These are phyloP conservation scores for Drosophila mercatorum DNA, from an alignment of 2,888 invertebrate genomes.

Conservation along the genomic window DNA sequence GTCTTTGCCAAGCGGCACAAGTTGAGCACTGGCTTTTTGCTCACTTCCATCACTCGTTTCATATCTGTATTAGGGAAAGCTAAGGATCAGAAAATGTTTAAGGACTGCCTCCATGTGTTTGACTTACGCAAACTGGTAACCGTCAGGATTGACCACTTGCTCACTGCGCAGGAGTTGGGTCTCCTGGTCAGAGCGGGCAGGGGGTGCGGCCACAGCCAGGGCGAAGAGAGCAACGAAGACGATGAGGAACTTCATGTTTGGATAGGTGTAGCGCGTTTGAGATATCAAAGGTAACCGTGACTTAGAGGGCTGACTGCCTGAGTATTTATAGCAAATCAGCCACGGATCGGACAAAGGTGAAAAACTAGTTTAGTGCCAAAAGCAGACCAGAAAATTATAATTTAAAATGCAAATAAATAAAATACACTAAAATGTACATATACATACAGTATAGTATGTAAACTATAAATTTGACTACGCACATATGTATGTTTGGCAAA, in stretches of 20 bases:
- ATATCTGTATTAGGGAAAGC: constrained; percentile 15
- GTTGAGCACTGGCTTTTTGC: constrained; percentile 34
- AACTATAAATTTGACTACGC: background rate
- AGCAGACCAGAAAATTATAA: constrained; percentile 24
- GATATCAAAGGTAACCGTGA: constrained; percentile 55
- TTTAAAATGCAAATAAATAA: constrained; percentile 20
- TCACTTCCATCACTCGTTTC: constrained; percentile 70
- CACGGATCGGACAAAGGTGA: constrained; percentile 4
- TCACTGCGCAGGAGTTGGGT: constrained; percentile 10
- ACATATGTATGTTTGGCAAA: background rate
- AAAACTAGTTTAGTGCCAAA: constrained; percentile 48
- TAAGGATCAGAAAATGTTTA: background rate
- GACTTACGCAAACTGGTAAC: constrained; percentile 84
- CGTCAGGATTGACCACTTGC: constrained; percentile 84
- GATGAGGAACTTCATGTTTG: constrained; percentile 75
- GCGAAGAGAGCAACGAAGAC: constrained; percentile 77
- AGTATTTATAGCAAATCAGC: constrained; percentile 27
- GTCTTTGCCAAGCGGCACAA: constrained; percentile 17
- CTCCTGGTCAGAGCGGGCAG: background rate
- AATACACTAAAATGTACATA: background rate
- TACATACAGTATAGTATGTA: background rate
- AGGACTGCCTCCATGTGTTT: background rate
- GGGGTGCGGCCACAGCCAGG: constrained; percentile 71
- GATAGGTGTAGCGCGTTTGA: constrained; percentile 44
- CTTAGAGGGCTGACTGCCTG: constrained; percentile 15